Base-by-base conservation (phyloP, 2,113 vertebrate species). In the Anguilla rostrata region DNA sequence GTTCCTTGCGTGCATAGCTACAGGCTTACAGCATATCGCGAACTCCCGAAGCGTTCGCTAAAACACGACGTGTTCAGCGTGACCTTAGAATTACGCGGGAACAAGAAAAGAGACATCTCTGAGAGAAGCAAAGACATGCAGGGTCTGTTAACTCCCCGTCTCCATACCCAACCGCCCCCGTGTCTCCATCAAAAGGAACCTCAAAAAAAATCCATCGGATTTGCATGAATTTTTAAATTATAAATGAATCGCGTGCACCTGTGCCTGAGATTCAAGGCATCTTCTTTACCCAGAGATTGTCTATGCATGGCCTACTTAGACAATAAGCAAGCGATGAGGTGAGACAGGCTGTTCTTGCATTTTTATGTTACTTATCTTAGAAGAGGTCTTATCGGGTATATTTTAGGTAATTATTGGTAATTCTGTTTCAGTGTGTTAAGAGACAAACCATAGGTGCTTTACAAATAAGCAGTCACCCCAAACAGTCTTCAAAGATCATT, bases 1-100 rank as follows among this genome's bases (percentile, higher is more conserved):
- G 49, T 46, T 53, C 63, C 39, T 71, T 86, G 88, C 83, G 43
- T 66, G 66, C 87, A 83, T 87, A 78, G 86, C 82, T 83, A 18
- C 41, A 43, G 14, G 75, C 82, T 89, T 89, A 66, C 18, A 75
- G 71, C 34, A 78, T 87, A 84, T 4, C 46, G 86, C 34, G 20
- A 20, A 39, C 81, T 86, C 29, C 49, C 66, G 83, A 86, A 16
- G 39, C 81, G 85, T 39, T 75, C 66, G 83, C 83, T 79, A 57
- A 85, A 8, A 85, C 71, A 89, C 56, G 75, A 39, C 40, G 83
- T 2, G 18, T n/a, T 86, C 78, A 84, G 53, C 20, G 34, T 81
- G 9, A 89, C 87, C 82, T 75, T 78, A 39, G 20, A 41, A 41
- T 81, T 11, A n/a, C 53, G 39, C 26, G 53, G 7, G 81, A 83